Conservation (phyloP, 2,888 invertebrate species). For the Drosophila dives region DNA sequence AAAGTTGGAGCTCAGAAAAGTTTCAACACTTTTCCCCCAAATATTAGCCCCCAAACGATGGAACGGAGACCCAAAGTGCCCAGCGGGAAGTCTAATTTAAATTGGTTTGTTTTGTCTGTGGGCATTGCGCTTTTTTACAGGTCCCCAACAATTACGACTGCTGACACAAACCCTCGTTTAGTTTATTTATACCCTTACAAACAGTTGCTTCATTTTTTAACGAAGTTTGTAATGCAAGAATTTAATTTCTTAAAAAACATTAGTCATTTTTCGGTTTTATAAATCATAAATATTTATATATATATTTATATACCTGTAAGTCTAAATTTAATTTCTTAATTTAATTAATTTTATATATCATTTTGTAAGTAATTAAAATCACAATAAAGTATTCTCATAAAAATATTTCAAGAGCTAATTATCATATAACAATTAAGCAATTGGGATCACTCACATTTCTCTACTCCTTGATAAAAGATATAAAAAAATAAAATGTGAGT, state of each 20-base stretch:
- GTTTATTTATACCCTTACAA: slow-evolving; percentile 29
- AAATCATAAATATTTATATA: background rate
- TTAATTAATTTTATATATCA: no score
- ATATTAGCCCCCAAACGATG: slow-evolving; percentile 38
- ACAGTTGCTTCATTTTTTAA: background rate
- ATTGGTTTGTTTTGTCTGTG: slow-evolving; percentile 82
- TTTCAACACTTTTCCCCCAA: slow-evolving; percentile 71
- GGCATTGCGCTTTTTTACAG: slow-evolving; percentile 74
- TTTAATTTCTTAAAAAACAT: background rate
- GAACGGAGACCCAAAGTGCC: slow-evolving; percentile 57
- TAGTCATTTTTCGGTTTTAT: background rate
- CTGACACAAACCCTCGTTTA: slow-evolving; percentile 36
- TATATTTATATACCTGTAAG: no score
- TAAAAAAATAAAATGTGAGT: background rate
- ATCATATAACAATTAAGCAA: background rate
- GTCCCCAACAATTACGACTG: slow-evolving; percentile 72
- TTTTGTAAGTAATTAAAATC: background rate
- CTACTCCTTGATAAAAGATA: background rate
- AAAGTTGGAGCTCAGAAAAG: slow-evolving; percentile 70
- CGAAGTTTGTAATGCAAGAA: background rate
- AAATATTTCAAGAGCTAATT: background rate
- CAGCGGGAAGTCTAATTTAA: slow-evolving; percentile 82
- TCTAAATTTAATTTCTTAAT: no score
- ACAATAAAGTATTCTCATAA: background rate
- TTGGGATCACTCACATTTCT: accelerated